phyloP scores from a whole-genome alignment of 1,140 invertebrate species.

The Apis florea region DNA sequence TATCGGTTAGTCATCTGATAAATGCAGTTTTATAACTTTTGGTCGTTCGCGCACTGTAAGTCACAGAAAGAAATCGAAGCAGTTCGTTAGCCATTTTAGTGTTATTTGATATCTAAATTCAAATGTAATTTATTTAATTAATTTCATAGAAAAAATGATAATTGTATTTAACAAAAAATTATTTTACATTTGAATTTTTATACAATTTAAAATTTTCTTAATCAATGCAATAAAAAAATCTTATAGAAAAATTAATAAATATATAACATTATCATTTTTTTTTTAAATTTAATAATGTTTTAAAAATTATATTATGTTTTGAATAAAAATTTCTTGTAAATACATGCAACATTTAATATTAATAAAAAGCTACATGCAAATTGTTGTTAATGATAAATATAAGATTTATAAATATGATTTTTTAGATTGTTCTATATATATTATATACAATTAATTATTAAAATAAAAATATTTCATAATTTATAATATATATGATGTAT shows the following conservation, averaged over 20 bases:
- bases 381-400: slow-evolving; percentile 1
- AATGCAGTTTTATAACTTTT: slow-evolving; percentile 81
- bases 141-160: slow-evolving; percentile 38
- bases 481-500: background rate
- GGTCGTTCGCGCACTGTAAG: slow-evolving; percentile 79
- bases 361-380: slow-evolving; percentile 23
- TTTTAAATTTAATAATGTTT: slow-evolving; percentile 22
- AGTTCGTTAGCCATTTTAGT: slow-evolving; percentile 72
- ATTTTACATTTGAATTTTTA: slow-evolving; percentile 7
- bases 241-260: slow-evolving; percentile 9
- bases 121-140: slow-evolving; percentile 43
- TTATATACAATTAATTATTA: slow-evolving; percentile 3
- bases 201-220: background rate
- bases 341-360: slow-evolving; percentile 37
- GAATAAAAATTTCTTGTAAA: slow-evolving; percentile 27
- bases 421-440: background rate
- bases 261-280: slow-evolving; percentile 12
- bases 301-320: slow-evolving; percentile 31
- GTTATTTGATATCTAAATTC: slow-evolving; percentile 49
- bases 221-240: background rate
- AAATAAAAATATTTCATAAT: background rate
- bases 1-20: slow-evolving; percentile 82
- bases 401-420: background rate
- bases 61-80: slow-evolving; percentile 75
- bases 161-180: slow-evolving; percentile 19